Evolutionary conservation across 2,113 vertebrate genomes (phyloP).

Genomic region (Mandrillus leucophaeus): DNA sequence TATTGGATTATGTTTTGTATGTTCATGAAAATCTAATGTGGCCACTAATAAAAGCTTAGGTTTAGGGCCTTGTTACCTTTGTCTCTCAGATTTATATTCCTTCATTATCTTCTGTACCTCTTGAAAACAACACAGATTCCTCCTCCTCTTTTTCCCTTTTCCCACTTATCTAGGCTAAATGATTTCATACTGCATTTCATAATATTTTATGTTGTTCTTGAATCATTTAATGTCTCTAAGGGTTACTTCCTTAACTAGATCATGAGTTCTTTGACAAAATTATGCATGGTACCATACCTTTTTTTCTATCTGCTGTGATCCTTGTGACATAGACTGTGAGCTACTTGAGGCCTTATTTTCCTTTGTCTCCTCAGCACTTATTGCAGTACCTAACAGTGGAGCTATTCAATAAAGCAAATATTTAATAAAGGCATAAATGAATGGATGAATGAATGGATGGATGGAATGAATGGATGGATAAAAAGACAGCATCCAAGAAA

Average conservation of each 20-base stretch:
- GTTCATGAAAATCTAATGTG: not conserved
- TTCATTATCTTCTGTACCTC: not conserved
- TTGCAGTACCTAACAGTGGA: not conserved
- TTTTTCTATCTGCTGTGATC: not conserved
- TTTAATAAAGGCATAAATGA: not conserved
- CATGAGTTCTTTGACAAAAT: not conserved
- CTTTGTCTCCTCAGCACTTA: not conserved
- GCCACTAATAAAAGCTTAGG: not conserved
- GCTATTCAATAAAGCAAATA: constrained; percentile 1
- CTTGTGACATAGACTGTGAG: constrained; percentile 8
- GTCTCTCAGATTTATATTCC: constrained; percentile 28
- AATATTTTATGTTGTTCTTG: not conserved
- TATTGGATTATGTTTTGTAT: constrained; percentile 13
- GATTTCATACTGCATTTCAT: constrained; percentile 23
- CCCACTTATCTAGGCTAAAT: not conserved
- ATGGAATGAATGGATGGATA: not conserved
- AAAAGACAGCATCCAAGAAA: constrained; percentile 8
- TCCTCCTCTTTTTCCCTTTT: not conserved
- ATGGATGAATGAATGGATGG: not conserved
- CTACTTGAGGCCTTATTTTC: not conserved
- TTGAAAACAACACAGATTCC: not conserved
- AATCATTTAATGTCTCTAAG: constrained; percentile 39
- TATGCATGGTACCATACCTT: not conserved
- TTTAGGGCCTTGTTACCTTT: constrained; percentile 1
- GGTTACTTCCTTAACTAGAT: not conserved